Evolutionary conservation across 2,113 vertebrate genomes (phyloP).

Genomic region (Centropus bengalensis): DNA sequence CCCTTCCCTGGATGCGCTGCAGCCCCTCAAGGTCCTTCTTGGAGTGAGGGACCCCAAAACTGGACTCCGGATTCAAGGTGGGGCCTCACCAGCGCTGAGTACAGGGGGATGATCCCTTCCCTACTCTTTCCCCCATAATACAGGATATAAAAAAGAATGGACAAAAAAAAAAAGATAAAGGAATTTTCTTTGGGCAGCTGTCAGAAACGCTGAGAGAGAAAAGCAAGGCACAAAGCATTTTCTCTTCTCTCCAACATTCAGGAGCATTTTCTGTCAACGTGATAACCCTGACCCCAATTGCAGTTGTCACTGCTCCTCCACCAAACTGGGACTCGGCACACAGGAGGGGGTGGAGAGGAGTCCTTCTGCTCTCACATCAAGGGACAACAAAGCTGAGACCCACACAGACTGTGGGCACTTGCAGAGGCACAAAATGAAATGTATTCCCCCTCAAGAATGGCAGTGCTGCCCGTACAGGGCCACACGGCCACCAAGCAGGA

Average conservation of each 20-base stretch:
- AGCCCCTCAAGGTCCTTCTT: too few species aligned
- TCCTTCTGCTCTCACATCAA: neutral
- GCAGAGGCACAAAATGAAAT: neutral
- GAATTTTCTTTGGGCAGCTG: neutral
- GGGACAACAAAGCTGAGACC: neutral
- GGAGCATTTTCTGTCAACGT: neutral
- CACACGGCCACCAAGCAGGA: neutral
- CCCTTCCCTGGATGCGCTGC: too few species aligned
- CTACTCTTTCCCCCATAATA: neutral
- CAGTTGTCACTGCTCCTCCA: neutral
- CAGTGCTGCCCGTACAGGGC: too few species aligned
- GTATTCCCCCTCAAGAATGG: accelerated
- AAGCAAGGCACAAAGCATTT: neutral
- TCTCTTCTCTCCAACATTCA: neutral
- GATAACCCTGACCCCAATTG: neutral
- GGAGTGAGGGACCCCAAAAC: too few species aligned
- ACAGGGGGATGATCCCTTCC: too few species aligned
- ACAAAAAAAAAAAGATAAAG: too few species aligned
- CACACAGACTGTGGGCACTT: neutral
- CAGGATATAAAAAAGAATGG: neutral
- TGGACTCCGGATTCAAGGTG: too few species aligned
- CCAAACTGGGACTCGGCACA: accelerated
- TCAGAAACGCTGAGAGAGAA: neutral
- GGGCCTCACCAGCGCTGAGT: too few species aligned
- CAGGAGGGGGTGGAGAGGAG: neutral